Conservation (phyloP, 1,140 invertebrate genomes). For the Pantala flavescens region DNA sequence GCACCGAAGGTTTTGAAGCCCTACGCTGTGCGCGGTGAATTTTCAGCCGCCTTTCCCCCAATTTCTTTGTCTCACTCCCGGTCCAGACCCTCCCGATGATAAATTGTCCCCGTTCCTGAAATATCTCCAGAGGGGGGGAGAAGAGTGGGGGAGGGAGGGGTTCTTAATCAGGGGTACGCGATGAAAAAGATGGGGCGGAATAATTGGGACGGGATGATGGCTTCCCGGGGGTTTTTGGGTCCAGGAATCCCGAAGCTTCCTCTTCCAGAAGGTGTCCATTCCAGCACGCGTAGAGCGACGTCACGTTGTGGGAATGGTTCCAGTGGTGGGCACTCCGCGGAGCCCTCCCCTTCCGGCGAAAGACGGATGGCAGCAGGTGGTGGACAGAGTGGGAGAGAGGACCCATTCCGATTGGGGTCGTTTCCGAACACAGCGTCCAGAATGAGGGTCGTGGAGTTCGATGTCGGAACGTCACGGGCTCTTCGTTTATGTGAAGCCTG, state of each 20-base stretch:
- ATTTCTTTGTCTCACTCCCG: neutral
- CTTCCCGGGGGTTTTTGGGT: too few relatives aligned
- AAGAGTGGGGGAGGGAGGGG: neutral
- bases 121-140: neutral
- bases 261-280: too few relatives aligned
- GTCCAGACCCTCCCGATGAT: neutral
- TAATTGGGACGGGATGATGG: neutral
- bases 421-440: too few relatives aligned
- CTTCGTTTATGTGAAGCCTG: too few relatives aligned
- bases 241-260: too few relatives aligned
- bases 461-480: too few relatives aligned
- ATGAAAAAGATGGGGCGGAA: neutral
- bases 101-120: neutral
- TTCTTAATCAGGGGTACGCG: neutral
- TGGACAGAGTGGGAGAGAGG: constrained; percentile 24
- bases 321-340: neutral
- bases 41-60: neutral
- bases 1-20: too few relatives aligned
- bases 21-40: neutral
- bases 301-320: neutral
- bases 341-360: constrained; percentile 25
- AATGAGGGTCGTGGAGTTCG: too few relatives aligned
- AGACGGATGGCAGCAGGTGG: constrained; percentile 32
- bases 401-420: too few relatives aligned
- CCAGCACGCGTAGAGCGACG: too few relatives aligned